Evolutionary conservation across 2,797 vertebrate species (phyloP).

Genomic region (Champsocephalus gunnari): DNA sequence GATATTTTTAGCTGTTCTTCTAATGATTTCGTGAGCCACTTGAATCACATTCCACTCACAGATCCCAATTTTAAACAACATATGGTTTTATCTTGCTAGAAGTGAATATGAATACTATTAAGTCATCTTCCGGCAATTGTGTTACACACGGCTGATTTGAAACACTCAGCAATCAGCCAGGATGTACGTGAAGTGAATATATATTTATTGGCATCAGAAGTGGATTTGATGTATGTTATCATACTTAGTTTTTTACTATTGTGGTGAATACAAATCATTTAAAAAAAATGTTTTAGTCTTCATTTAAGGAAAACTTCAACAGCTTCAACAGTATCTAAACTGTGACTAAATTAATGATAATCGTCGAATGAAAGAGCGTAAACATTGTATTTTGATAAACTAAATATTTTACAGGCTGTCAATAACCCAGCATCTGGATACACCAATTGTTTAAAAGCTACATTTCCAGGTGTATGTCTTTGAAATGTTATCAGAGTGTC

Average conservation of each 20-base stretch:
- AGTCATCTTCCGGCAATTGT: conserved; percentile 32
- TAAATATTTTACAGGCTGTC: neutral
- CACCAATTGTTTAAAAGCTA: too few relatives aligned
- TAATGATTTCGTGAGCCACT: conserved; percentile 34
- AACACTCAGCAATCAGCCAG: conserved; percentile 31
- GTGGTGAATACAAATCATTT: neutral
- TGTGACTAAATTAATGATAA: neutral
- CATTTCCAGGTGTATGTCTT: neutral
- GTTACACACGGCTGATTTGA: conserved; percentile 33
- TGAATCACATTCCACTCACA: conserved; percentile 39
- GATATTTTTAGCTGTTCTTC: conserved; percentile 51
- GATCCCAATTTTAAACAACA: conserved; percentile 43
- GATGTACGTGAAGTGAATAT: conserved; percentile 31
- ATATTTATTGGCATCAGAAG: neutral
- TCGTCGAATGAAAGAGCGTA: neutral
- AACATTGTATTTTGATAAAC: neutral
- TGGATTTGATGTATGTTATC: neutral
- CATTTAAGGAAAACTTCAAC: neutral
- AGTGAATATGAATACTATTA: conserved; percentile 36
- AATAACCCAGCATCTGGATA: neutral
- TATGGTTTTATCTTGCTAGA: conserved; percentile 38
- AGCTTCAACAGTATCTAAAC: neutral
- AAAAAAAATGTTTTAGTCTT: neutral
- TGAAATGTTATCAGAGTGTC: too few relatives aligned
- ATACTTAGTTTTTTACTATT: neutral